A percentile compares a stretch with the other conserved stretches of the same genome.
Conservation (phyloP, 2,888 invertebrate genomes). For the Chesias legatella region DNA sequence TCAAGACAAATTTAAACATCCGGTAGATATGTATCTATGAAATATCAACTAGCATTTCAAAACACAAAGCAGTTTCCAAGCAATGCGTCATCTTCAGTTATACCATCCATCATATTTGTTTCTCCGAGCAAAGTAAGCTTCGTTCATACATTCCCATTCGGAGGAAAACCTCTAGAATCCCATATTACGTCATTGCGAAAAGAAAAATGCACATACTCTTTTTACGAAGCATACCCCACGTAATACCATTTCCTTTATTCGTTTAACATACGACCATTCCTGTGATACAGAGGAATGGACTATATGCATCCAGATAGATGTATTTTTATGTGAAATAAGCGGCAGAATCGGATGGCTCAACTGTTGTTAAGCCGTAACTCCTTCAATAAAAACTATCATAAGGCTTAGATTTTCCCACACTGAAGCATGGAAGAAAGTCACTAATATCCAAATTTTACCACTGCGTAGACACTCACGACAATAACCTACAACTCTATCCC, state of each 20-base stretch:
- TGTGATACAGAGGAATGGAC: conserved; percentile 6
- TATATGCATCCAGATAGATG: conserved; percentile 4
- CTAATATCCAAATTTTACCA: no score
- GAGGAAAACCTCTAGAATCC: conserved; percentile 17
- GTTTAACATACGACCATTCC: conserved; percentile 24
- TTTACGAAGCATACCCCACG: conserved; percentile 24
- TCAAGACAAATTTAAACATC: no score
- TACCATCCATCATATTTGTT: conserved; percentile 19
- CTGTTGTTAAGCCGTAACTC: no score
- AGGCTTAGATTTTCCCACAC: no score
- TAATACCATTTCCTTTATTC: conserved; percentile 29
- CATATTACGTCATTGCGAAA: conserved; percentile 19
- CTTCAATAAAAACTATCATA: no score
- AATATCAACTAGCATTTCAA: not conserved
- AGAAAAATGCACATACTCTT: conserved; percentile 26
- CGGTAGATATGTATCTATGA: no score
- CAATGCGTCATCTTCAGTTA: conserved; percentile 3
- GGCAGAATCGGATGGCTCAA: no score
- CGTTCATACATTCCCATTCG: conserved; percentile 21
- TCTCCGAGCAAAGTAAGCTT: conserved; percentile 13
- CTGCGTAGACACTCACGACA: no score
- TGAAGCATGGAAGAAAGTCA: no score
- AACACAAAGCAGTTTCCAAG: not conserved
- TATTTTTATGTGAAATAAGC: no score
- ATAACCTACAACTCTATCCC: no score